phyloP scores from a whole-genome alignment of 2,888 invertebrate species.

The Branchipolynoe longqiensis region DNA sequence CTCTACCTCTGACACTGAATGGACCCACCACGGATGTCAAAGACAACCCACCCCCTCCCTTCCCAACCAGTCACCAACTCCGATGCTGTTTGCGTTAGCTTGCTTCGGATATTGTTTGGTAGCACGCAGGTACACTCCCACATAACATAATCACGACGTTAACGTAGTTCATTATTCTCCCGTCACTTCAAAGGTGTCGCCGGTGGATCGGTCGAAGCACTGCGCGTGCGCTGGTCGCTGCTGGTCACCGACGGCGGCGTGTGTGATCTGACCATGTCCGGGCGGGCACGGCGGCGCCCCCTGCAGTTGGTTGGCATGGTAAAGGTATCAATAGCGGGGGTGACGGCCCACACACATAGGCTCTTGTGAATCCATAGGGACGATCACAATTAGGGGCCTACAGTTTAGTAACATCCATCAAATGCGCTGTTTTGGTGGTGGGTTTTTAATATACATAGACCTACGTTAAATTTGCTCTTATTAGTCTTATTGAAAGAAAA shows the following conservation, averaged over 20 bases:
- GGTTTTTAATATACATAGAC: too few species aligned
- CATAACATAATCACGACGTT: neutral
- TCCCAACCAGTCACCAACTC: neutral
- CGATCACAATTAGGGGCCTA: too few species aligned
- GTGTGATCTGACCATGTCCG: conserved; percentile 5
- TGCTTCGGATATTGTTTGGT: neutral
- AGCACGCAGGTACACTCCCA: neutral
- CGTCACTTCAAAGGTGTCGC: neutral
- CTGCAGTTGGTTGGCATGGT: too few species aligned
- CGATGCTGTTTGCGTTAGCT: neutral
- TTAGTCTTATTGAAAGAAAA: too few species aligned
- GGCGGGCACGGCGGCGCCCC: neutral
- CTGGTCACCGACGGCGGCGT: conserved; percentile 29
- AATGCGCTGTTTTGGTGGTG: too few species aligned
- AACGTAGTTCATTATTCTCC: neutral
- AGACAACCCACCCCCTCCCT: neutral
- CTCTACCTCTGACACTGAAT: neutral
- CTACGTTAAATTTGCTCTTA: too few species aligned
- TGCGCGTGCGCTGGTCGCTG: neutral
- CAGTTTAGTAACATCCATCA: too few species aligned
- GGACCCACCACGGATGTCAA: neutral
- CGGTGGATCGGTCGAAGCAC: neutral
- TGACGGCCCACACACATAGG: too few species aligned
- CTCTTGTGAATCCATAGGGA: too few species aligned
- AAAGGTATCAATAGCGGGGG: too few species aligned